phyloP scores from a whole-genome alignment of 1,140 invertebrate species.

The Diachasma alloeum region DNA sequence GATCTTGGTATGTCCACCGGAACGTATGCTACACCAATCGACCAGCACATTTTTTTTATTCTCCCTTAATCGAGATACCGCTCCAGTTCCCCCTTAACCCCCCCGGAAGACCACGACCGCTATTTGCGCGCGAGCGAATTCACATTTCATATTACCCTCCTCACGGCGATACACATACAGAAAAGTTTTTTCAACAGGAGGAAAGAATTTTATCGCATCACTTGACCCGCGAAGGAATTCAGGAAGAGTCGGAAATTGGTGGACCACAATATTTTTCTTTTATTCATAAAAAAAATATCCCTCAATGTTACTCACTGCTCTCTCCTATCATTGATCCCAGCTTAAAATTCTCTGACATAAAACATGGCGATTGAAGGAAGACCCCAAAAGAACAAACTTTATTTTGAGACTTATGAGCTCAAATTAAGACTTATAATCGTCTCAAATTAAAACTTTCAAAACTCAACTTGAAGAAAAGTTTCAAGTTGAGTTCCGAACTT shows the following conservation, averaged over 20 bases:
- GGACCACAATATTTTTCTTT: not conserved
- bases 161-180: not conserved
- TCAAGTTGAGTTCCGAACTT: too few relatives aligned
- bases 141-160: constrained; percentile 4
- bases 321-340: not conserved
- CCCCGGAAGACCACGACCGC: not conserved
- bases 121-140: constrained; percentile 7
- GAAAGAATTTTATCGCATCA: constrained; percentile 1
- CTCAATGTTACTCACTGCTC: not conserved
- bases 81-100: not conserved
- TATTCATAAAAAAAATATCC: not conserved
- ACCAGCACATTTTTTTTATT: not conserved
- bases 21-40: constrained; percentile 2
- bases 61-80: not conserved
- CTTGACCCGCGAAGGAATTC: constrained; percentile 2
- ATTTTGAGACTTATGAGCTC: too few relatives aligned
- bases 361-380: too few relatives aligned
- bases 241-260: not conserved
- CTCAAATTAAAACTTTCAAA: too few relatives aligned
- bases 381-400: too few relatives aligned
- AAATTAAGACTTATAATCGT: too few relatives aligned
- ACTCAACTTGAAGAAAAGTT: too few relatives aligned
- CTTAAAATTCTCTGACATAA: not conserved
- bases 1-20: constrained; percentile 5
- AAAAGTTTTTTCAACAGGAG: not conserved